A percentile compares a stretch with the other conserved stretches of the same genome.
These are phyloP conservation scores for Timandra comae DNA, from an alignment of 2,888 invertebrate species.

Conservation along the genomic window DNA sequence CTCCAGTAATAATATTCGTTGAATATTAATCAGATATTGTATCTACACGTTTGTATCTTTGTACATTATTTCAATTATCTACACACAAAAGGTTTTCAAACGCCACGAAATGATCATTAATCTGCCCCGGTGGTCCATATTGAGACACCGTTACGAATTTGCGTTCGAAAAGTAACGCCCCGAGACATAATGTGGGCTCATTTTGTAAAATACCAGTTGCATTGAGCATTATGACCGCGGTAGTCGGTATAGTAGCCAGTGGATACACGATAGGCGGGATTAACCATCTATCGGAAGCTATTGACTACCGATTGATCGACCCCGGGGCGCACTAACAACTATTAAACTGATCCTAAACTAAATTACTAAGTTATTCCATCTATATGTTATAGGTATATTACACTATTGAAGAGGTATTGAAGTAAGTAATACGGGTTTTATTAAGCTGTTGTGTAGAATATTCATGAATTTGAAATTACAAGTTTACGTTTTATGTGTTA, in stretches of 20 bases:
- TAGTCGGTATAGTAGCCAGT: background rate
- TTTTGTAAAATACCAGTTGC: slow-evolving; percentile 40
- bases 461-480: too few species aligned
- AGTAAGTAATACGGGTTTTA: too few species aligned
- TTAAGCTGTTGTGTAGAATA: too few species aligned
- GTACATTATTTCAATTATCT: too few species aligned
- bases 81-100: too few species aligned
- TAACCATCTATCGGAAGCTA: background rate
- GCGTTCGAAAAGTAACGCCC: slow-evolving; percentile 33
- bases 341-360: background rate
- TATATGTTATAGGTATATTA: too few species aligned
- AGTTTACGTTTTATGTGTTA: too few species aligned
- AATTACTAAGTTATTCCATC: background rate
- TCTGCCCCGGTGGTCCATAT: slow-evolving; percentile 51
- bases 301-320: background rate
- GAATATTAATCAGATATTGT: too few species aligned
- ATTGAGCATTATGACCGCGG: background rate
- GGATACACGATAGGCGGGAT: background rate
- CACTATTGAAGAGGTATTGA: too few species aligned
- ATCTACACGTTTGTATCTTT: too few species aligned
- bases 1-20: too few species aligned
- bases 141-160: slow-evolving; percentile 47
- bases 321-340: too few species aligned
- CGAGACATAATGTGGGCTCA: slow-evolving; percentile 32
- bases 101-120: slow-evolving; percentile 1